phyloP scores from a whole-genome alignment of 2,113 vertebrate genomes.

The Serinus canaria region DNA sequence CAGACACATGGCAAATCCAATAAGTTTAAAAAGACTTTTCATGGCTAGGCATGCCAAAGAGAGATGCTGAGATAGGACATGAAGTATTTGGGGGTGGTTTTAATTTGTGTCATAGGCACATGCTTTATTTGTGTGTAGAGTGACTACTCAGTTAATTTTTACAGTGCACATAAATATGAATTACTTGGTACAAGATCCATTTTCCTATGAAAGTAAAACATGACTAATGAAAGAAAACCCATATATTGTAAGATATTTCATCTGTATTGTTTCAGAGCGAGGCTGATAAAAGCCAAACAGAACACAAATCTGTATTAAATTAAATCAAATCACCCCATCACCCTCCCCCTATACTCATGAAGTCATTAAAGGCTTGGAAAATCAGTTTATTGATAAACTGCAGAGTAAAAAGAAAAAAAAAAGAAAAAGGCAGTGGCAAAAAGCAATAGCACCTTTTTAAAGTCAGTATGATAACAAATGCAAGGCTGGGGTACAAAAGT shows the following conservation, averaged over 20 bases:
- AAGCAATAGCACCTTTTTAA: background rate
- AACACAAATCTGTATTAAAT: conserved; percentile 6
- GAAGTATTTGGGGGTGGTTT: background rate
- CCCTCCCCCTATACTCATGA: background rate
- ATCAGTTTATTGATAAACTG: background rate
- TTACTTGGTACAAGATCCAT: background rate
- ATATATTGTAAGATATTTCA: conserved; percentile 6
- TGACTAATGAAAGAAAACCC: conserved; percentile 11
- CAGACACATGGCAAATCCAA: background rate
- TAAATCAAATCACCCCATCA: background rate
- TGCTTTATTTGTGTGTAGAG: background rate
- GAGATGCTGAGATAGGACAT: background rate
- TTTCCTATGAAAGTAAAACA: conserved; percentile 27
- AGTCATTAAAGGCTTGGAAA: background rate
- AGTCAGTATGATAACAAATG: background rate
- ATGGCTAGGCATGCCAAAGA: background rate
- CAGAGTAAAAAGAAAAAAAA: background rate
- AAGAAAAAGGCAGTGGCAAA: background rate
- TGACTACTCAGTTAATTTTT: conserved; percentile 31
- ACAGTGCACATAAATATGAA: background rate
- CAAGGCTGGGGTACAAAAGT: background rate
- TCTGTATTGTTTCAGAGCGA: background rate
- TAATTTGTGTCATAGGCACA: background rate
- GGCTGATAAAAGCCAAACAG: conserved; percentile 20
- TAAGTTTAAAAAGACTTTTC: background rate